phyloP scores from a whole-genome alignment of 2,888 invertebrate species.

The Hydrotaea cyrtoneurina region DNA sequence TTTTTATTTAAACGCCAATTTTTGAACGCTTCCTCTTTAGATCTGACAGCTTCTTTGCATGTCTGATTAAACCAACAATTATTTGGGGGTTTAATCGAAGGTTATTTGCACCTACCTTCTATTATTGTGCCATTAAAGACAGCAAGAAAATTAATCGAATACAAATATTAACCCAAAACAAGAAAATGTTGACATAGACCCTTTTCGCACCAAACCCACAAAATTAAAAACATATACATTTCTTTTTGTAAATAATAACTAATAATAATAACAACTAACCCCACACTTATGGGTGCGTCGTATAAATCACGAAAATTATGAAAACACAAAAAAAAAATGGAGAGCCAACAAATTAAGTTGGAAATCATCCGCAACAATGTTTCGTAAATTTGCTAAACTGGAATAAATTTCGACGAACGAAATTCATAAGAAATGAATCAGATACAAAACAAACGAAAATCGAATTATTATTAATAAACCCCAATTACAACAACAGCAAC shows the following conservation, averaged over 20 bases:
- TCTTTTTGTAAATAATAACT: neutral
- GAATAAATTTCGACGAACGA: constrained; percentile 44
- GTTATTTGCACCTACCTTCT: too few relatives aligned
- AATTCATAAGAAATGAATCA: constrained; percentile 22
- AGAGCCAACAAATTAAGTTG: neutral
- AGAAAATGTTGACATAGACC: too few relatives aligned
- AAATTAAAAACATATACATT: neutral
- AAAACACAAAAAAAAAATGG: neutral
- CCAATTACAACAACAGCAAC: constrained; percentile 20
- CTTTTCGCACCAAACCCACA: too few relatives aligned
- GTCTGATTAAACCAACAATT: too few relatives aligned
- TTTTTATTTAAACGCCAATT: too few relatives aligned
- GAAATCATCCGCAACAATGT: constrained; percentile 28
- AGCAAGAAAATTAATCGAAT: too few relatives aligned
- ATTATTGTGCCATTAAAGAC: too few relatives aligned
- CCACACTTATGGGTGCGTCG: constrained; percentile 32
- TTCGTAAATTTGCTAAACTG: constrained; percentile 50
- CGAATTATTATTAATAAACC: constrained; percentile 26
- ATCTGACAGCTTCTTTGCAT: too few relatives aligned
- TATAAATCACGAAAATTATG: constrained; percentile 27
- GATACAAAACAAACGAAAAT: neutral
- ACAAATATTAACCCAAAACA: too few relatives aligned
- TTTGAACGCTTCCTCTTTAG: too few relatives aligned
- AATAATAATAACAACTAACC: neutral
- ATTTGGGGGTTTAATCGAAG: too few relatives aligned